A percentile compares a stretch with the other conserved stretches of the same genome.
Conservation (phyloP, 2,888 invertebrate genomes). For the Ecliptopera silaceata region DNA sequence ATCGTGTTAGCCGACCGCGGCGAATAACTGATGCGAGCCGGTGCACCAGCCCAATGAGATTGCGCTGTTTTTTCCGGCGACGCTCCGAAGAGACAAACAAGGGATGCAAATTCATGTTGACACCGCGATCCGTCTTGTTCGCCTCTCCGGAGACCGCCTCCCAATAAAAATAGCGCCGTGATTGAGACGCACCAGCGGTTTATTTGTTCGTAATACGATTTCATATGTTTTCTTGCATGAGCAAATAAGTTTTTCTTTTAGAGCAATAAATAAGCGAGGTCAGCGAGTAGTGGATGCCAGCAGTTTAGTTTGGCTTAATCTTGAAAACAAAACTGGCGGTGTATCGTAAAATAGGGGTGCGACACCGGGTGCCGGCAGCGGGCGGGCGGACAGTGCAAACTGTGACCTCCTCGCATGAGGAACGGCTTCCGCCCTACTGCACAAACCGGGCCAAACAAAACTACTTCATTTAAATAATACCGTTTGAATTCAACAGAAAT, state of each 20-base stretch:
- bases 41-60: constrained; percentile 79
- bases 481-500: constrained; percentile 38
- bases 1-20: constrained; percentile 80
- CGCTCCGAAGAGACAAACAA: constrained; percentile 78
- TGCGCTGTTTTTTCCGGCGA: constrained; percentile 78
- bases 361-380: constrained; percentile 44
- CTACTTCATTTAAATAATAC: constrained; percentile 21
- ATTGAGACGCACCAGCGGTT: constrained; percentile 70
- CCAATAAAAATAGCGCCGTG: constrained; percentile 76
- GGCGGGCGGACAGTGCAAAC: constrained; percentile 60
- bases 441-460: constrained; percentile 48
- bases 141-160: constrained; percentile 75
- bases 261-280: constrained; percentile 59
- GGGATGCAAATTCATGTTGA: constrained; percentile 83
- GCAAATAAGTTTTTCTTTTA: constrained; percentile 52
- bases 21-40: constrained; percentile 77
- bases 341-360: constrained; percentile 65
- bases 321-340: constrained; percentile 69
- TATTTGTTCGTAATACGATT: constrained; percentile 64
- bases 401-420: constrained; percentile 70
- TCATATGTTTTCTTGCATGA: constrained; percentile 59
- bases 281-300: constrained; percentile 64
- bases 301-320: constrained; percentile 75
- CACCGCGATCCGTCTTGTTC: constrained; percentile 82
- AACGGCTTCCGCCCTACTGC: constrained; percentile 54